Base-by-base conservation (phyloP, 2,113 vertebrate species). In the Aphelocoma coerulescens region DNA sequence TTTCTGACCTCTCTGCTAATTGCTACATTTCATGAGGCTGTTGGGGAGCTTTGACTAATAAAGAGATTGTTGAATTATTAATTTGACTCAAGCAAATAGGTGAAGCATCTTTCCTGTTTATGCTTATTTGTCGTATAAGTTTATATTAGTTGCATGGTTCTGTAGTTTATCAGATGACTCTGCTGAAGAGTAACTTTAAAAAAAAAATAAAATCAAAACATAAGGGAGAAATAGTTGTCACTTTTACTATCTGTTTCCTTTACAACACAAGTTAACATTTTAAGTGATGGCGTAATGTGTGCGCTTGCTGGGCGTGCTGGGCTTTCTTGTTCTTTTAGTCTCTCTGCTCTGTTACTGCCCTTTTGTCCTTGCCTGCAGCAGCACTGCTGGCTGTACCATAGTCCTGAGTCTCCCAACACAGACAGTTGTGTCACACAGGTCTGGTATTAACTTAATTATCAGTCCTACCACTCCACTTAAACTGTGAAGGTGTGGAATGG, bases 361-460 rank as follows among this genome's bases (percentile, higher is more conserved):
- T 94, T 88, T 77, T 0, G 11, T 67, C 93, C 91, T 95, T 90
- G 80, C 77, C 77, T 87, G 72, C 80, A 96, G 89, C 93, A 95
- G 49, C 54, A 11, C 85, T 63, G 30, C 57, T 90, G 94, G 67
- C 75, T 95, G 27, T 54, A 3, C 49, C 17, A 6, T 17, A 54
- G 51, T 44, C 73, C 33, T 16, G 30, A 26, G n/a, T 67, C 51
- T 94, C 35, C n/a, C 0, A 1, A 54, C 27, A 33, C 23, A 74
- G 58, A 33, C 18, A 39, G 54, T 27, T 20, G 54, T 63, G n/a
- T 76, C 63, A n/a, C 61, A 41, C 54, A 74, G 48, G 59, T 87
- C 62, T 68, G 33, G 9, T 80, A 33, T 43, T 88, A 46, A 65
- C 20, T 67, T 74, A 46, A 30, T 62, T 75, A 46, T 32, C 62